A percentile compares a stretch with the other conserved stretches of the same genome.
Conservation (phyloP, 1,140 invertebrate species). For the Platorchestia sp. region DNA sequence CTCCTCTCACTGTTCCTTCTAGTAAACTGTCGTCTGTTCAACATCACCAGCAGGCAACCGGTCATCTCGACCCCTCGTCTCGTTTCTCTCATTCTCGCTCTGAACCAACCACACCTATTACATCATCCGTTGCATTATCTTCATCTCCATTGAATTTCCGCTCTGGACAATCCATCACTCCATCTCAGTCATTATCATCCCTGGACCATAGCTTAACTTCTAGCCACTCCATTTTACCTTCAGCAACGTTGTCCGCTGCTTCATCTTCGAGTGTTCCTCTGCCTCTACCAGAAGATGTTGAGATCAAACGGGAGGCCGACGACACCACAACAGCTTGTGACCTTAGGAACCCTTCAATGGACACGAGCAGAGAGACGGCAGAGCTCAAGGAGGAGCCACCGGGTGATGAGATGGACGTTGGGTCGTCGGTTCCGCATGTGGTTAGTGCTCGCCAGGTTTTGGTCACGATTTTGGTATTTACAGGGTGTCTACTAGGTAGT, state of each 20-base stretch:
- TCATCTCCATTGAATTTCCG: not conserved
- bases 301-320: not conserved
- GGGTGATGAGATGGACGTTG: slow-evolving; percentile 7
- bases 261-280: not conserved
- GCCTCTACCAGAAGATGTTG: slow-evolving; percentile 29
- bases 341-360: not conserved
- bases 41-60: not conserved
- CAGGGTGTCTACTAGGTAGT: too few species aligned
- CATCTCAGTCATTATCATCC: not conserved
- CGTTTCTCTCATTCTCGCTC: slow-evolving; percentile 28
- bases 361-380: not conserved
- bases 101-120: not conserved
- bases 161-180: not conserved
- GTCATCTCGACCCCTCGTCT: not conserved
- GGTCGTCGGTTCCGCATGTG: not conserved
- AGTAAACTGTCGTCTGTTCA: not conserved
- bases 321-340: not conserved
- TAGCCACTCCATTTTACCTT: not conserved
- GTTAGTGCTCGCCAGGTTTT: not conserved
- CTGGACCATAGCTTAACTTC: not conserved
- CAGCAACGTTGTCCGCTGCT: not conserved
- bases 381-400: slow-evolving; percentile 40
- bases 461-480: too few species aligned
- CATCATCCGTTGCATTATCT: not conserved
- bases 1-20: not conserved